These are phyloP conservation scores for Phoenoteleia sp. DNA, from an alignment of 2,888 invertebrate species.

Conservation along the genomic window DNA sequence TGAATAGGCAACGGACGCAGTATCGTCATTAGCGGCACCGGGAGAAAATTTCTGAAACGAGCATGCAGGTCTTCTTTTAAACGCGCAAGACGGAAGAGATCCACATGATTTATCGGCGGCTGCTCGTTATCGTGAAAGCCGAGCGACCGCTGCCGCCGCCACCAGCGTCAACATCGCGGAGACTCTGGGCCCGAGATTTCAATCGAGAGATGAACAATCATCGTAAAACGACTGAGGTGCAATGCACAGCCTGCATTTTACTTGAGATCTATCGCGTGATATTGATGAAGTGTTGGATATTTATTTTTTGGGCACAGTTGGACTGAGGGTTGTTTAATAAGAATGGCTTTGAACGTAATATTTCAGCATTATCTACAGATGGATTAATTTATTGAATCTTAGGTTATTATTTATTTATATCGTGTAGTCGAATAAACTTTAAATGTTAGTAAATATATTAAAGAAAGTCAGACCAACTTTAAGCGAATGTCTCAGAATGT, in stretches of 20 bases:
- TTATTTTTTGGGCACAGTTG: constrained; percentile 10
- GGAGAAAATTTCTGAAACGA: constrained; percentile 61
- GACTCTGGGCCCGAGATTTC: constrained; percentile 55
- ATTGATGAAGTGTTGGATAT: constrained; percentile 3
- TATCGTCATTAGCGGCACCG: constrained; percentile 74
- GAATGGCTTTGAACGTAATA: too few species aligned
- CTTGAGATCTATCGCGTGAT: constrained; percentile 50
- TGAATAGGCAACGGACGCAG: constrained; percentile 31
- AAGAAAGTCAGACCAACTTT: too few species aligned
- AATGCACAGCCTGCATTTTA: constrained; percentile 53
- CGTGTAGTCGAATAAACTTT: too few species aligned
- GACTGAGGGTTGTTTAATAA: constrained; percentile 10
- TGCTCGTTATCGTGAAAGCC: constrained; percentile 85
- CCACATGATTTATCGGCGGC: constrained; percentile 83
- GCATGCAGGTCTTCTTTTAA: constrained; percentile 59
- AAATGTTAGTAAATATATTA: too few species aligned
- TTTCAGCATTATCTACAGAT: too few species aligned
- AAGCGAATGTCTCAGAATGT: too few species aligned
- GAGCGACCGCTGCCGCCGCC: constrained; percentile 48
- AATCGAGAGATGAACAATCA: constrained; percentile 64
- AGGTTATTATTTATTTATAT: too few species aligned
- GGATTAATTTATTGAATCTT: too few species aligned
- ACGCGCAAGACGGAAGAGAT: constrained; percentile 78
- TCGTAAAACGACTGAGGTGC: constrained; percentile 48
- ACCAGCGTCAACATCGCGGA: constrained; percentile 43